Percentiles rank a stretch among this genome's conserved stretches.
These are phyloP conservation scores for Rugalucina vietnamica DNA, from an alignment of 2,888 invertebrate species.

Conservation along the genomic window DNA sequence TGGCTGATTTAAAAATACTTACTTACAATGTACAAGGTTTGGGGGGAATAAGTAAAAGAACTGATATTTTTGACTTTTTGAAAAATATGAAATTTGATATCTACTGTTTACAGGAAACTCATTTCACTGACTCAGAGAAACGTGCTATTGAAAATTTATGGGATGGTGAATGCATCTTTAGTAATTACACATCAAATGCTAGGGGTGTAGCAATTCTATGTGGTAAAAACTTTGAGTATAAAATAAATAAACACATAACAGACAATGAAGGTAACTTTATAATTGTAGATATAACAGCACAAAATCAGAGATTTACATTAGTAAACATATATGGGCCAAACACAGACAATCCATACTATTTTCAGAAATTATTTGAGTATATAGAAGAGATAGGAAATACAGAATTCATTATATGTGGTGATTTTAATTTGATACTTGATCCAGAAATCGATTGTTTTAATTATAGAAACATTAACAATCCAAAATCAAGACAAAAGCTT, in stretches of 20 bases:
- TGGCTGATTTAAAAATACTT: no score
- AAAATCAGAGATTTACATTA: not conserved
- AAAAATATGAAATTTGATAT: no score
- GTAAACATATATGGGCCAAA: not conserved
- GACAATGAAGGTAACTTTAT: not conserved
- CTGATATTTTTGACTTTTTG: no score
- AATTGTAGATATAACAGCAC: not conserved
- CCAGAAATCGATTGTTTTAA: not conserved
- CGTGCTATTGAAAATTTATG: not conserved
- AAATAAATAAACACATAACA: not conserved
- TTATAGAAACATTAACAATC: not conserved
- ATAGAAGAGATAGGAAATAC: not conserved
- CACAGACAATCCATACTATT: not conserved
- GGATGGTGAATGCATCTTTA: constrained; percentile 7
- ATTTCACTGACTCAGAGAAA: constrained; percentile 1
- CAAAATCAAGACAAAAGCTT: not conserved
- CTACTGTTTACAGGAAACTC: no score
- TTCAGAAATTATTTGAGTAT: not conserved
- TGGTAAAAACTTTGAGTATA: constrained; percentile 10
- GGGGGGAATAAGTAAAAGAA: no score
- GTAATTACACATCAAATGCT: not conserved
- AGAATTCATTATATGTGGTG: not conserved
- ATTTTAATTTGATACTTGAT: not conserved
- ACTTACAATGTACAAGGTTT: no score
- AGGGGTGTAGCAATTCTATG: constrained; percentile 12